A percentile compares a stretch with the other conserved stretches of the same genome.
Conservation (phyloP, 1,140 invertebrate species). For the Drosophila prosaltans region DNA sequence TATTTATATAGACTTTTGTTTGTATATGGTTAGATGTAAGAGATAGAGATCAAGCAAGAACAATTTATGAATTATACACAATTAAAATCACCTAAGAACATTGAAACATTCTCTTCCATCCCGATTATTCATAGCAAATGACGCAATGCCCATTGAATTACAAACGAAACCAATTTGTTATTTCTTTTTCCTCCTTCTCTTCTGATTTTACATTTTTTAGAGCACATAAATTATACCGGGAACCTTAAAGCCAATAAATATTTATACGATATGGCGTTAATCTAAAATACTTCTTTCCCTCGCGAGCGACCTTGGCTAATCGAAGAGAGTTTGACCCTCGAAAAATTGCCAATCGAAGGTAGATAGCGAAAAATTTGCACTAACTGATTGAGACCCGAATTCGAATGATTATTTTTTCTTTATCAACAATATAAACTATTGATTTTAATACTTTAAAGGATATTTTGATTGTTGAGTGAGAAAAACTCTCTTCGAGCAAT, state of each 20-base stretch:
- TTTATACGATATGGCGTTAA: conserved; percentile 44
- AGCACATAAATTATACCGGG: conserved; percentile 47
- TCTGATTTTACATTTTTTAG: conserved; percentile 17
- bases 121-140: conserved; percentile 6
- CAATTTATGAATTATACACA: conserved; percentile 13
- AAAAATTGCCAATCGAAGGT: conserved; percentile 9
- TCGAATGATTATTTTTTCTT: too few relatives aligned
- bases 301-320: conserved; percentile 39
- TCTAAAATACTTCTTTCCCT: conserved; percentile 15
- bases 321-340: conserved; percentile 45
- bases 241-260: conserved; percentile 52
- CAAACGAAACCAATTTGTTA: conserved; percentile 1
- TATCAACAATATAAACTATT: too few relatives aligned
- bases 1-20: background rate
- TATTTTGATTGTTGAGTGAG: too few relatives aligned
- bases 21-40: conserved; percentile 5
- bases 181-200: too few relatives aligned
- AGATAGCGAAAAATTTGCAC: background rate
- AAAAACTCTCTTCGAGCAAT: too few relatives aligned
- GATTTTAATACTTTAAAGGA: too few relatives aligned
- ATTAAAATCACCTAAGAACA: conserved; percentile 12
- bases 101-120: conserved; percentile 6
- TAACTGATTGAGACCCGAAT: too few relatives aligned
- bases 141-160: conserved; percentile 13
- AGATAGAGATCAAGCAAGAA: conserved; percentile 7